phyloP scores from a whole-genome alignment of 2,888 invertebrate species.

The Lycia hirtaria region DNA sequence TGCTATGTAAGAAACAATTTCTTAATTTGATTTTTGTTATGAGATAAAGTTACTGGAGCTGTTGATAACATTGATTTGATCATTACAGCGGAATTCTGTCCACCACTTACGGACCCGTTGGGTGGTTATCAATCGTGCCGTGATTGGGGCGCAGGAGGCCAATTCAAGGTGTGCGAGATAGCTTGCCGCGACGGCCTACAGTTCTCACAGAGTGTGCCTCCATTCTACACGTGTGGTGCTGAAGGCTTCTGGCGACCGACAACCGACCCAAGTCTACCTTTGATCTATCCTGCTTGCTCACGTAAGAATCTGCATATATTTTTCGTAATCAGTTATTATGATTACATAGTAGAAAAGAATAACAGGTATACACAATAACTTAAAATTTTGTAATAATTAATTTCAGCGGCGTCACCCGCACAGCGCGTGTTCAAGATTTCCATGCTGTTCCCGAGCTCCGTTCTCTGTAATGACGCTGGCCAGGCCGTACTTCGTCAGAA shows the following conservation, averaged over 20 bases:
- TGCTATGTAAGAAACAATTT: constrained; percentile 89
- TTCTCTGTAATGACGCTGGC: constrained; percentile 97
- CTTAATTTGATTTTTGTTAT: too few species aligned
- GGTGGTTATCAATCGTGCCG: constrained; percentile 97
- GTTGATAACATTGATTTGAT: too few species aligned
- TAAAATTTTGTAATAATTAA: neutral
- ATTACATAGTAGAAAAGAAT: neutral
- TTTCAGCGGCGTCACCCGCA: constrained; percentile 92
- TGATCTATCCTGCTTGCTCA: constrained; percentile 96
- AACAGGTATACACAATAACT: neutral
- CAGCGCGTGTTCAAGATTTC: constrained; percentile 97
- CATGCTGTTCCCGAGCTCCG: constrained; percentile 98
- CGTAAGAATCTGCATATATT: constrained; percentile 88
- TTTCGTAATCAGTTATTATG: neutral
- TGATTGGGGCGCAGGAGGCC: constrained; percentile 98
- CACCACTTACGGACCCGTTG: constrained; percentile 93
- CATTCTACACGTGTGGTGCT: constrained; percentile 98
- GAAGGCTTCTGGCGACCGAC: constrained; percentile 99
- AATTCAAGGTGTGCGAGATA: constrained; percentile 98
- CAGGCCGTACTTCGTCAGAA: constrained; percentile 96
- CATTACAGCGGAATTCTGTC: constrained; percentile 94
- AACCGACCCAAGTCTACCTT: constrained; percentile 90
- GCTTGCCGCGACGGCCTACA: constrained; percentile 93
- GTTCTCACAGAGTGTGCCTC: constrained; percentile 97
- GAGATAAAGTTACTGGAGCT: too few species aligned